Base-by-base conservation (phyloP, 2,113 vertebrate genomes). In the Galemys pyrenaicus region DNA sequence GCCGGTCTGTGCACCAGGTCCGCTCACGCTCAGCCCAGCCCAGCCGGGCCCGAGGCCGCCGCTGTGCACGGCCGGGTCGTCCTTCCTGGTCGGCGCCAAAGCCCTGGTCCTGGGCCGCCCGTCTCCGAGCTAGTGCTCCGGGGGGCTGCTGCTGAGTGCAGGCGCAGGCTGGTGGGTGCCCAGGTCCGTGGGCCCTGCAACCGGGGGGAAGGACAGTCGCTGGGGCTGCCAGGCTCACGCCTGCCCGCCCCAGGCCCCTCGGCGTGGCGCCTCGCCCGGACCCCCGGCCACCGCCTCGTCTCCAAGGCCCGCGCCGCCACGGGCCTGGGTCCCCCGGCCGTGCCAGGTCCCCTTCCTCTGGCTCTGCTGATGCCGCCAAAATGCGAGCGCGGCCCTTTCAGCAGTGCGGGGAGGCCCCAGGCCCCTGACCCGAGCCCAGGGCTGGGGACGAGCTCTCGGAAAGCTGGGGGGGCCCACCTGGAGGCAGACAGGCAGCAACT, bases 401-500 rank as follows among this genome's bases (percentile, higher is more conserved):
- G 54, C 54, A 56, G 22, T 9, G n/a, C 8, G 8, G 10, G 46
- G 46, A 49, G 46, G 46, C 24, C 20, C 32, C 9, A 6, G 0
- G 3, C 13, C 56, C 30, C 96, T 96, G 81, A 96, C 97, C 92
- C 95, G 95, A 74, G 62, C 19, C 9, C 11, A 0, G 26, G 44
- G 73, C 32, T 32, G n/a, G 19, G 4, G 60, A 71, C 1, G 5
- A 56, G 1, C 39, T 92, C 0, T n/a, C 9, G 0, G 26, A 65
- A 60, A 95, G 70, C 26, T 9, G 87, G 2, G 54, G 65, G 0
- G 68, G 62, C 0, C 95, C 96, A 68, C 98, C 97, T 98, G 86
- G 24, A 95, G 88, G 39, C 41, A 37, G 54, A 93, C 4, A 78
- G 58, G 74, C 6, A 74, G 44, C 44, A 65, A 10, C 6, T 44